These are phyloP conservation scores for Tangara arthus DNA, from an alignment of 2,797 vertebrate genomes.

Conservation along the genomic window DNA sequence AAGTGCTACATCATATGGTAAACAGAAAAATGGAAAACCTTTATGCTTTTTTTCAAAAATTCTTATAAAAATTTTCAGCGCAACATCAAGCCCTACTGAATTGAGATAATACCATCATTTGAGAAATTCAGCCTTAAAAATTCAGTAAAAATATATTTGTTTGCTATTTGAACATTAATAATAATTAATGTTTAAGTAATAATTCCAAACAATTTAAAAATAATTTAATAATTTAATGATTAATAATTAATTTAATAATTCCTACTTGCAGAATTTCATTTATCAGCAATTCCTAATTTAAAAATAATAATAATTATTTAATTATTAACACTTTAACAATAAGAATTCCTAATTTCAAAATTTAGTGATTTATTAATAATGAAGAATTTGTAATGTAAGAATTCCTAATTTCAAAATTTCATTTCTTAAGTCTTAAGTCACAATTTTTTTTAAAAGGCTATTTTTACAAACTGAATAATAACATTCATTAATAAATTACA, in stretches of 20 bases:
- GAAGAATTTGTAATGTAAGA: neutral
- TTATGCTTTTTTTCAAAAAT: neutral
- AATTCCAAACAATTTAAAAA: neutral
- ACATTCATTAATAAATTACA: neutral
- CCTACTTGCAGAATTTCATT: no score
- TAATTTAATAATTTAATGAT: neutral
- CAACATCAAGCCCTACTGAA: neutral
- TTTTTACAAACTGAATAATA: neutral
- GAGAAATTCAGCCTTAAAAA: neutral
- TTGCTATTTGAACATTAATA: neutral
- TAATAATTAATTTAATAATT: no score
- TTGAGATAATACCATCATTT: neutral
- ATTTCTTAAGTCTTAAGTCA: neutral
- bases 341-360: neutral
- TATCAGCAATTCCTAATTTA: no score
- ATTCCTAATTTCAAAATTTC: neutral
- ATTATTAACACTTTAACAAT: no score
- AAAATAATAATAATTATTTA: no score
- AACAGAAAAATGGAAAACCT: neutral
- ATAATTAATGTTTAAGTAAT: neutral
- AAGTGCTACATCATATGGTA: neutral
- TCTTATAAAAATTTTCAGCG: neutral
- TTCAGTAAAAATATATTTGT: neutral
- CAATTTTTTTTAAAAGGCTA: fast-evolving
- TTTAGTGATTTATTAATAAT: neutral